phyloP scores from a whole-genome alignment of 2,797 vertebrate species.

The Tadarida brasiliensis region DNA sequence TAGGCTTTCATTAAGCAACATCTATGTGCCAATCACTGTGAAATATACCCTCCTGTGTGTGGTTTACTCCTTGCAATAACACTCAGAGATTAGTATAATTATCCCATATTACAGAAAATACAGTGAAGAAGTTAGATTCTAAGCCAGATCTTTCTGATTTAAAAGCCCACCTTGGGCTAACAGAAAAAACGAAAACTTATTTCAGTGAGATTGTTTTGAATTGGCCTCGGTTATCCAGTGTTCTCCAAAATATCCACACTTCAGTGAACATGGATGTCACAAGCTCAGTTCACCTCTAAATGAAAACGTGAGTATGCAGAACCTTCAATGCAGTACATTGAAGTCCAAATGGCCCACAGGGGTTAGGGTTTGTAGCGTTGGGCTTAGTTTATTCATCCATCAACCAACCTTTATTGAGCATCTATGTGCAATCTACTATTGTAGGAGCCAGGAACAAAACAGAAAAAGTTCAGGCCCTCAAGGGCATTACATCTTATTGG shows the following conservation, averaged over 20 bases:
- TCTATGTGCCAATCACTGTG: background rate
- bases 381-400: background rate
- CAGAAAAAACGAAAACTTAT: background rate
- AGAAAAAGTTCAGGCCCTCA: background rate
- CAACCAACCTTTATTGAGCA: background rate
- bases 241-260: background rate
- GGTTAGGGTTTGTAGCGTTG: background rate
- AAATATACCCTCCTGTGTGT: conserved; percentile 44
- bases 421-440: background rate
- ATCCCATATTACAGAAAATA: background rate
- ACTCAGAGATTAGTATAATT: conserved; percentile 32
- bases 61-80: conserved; percentile 27
- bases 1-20: conserved; percentile 51
- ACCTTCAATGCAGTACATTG: background rate
- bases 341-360: background rate
- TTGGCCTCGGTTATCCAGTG: background rate
- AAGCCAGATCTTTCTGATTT: background rate
- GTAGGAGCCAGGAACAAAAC: background rate
- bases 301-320: background rate
- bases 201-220: background rate
- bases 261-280: background rate
- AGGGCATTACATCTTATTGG: background rate
- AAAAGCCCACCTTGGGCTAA: background rate
- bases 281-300: conserved; percentile 4
- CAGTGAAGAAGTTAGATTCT: background rate